These are phyloP conservation scores for Magallana angulata DNA, from an alignment of 1,140 invertebrate species.

Conservation along the genomic window DNA sequence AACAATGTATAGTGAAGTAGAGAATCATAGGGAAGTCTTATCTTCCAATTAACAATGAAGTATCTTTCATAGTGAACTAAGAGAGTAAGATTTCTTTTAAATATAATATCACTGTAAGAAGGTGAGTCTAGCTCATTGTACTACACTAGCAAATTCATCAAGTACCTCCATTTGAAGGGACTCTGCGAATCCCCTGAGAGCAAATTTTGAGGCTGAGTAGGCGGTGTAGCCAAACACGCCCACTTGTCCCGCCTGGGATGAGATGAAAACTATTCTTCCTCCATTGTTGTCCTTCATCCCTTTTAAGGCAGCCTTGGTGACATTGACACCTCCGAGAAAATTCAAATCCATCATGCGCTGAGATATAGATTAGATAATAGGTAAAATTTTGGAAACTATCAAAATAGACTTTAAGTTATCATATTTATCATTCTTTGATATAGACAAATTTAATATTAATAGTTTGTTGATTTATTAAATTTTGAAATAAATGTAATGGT, in stretches of 20 bases:
- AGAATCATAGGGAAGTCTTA: too few species aligned
- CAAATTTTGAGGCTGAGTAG: conserved; percentile 96
- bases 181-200: conserved; percentile 95
- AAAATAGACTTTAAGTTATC: too few species aligned
- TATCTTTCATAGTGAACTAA: too few species aligned
- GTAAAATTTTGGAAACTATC: too few species aligned
- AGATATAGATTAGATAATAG: too few species aligned
- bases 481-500: too few species aligned
- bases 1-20: not conserved
- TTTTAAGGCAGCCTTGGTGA: conserved; percentile 81
- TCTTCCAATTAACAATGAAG: too few species aligned
- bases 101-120: too few species aligned
- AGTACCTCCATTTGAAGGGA: conserved; percentile 93
- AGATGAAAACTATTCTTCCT: conserved; percentile 84
- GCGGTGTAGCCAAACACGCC: conserved; percentile 95
- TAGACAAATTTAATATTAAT: too few species aligned
- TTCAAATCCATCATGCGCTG: conserved; percentile 82
- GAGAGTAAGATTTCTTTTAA: too few species aligned
- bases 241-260: conserved; percentile 93
- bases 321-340: conserved; percentile 80
- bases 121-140: not conserved
- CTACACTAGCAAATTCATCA: not conserved
- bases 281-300: conserved; percentile 79
- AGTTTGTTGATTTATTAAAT: too few species aligned
- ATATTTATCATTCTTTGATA: too few species aligned